Percentiles rank a stretch among this genome's conserved stretches.
Evolutionary conservation across 1,140 invertebrate species (phyloP).

Genomic region (Papilio xuthus): DNA sequence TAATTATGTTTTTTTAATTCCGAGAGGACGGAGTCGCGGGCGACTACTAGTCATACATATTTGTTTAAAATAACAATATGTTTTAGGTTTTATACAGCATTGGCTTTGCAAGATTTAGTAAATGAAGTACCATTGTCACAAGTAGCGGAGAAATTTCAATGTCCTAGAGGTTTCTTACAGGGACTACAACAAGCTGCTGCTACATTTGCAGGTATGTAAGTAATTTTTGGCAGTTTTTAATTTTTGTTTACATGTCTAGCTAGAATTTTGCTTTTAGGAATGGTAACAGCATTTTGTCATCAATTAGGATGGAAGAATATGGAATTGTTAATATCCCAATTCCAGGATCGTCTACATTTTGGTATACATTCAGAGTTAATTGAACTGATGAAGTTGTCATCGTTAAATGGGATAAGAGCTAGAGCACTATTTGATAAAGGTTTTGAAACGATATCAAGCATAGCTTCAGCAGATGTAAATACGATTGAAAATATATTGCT

Average conservation of each 20-base stretch:
- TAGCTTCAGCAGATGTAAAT: constrained; percentile 88
- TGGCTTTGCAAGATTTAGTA: constrained; percentile 96
- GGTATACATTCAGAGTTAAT: constrained; percentile 96
- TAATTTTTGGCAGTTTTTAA: constrained; percentile 36
- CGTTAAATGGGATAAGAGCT: constrained; percentile 92
- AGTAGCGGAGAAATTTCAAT: constrained; percentile 92
- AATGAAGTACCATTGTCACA: constrained; percentile 92
- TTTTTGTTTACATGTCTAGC: constrained; percentile 41
- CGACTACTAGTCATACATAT: too few species aligned
- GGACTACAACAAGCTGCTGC: constrained; percentile 96
- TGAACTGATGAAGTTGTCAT: constrained; percentile 93
- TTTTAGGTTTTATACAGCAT: constrained; percentile 93
- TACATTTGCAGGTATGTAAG: constrained; percentile 93
- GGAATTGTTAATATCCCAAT: constrained; percentile 94
- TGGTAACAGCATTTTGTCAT: constrained; percentile 96
- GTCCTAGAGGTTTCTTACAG: constrained; percentile 94
- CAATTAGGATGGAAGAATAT: constrained; percentile 96
- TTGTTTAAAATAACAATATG: constrained; percentile 41
- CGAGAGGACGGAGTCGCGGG: too few species aligned
- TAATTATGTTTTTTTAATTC: too few species aligned
- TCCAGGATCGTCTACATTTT: constrained; percentile 96
- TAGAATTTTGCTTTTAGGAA: constrained; percentile 83
- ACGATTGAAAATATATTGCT: constrained; percentile 90
- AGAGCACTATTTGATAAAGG: constrained; percentile 92
- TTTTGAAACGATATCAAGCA: constrained; percentile 88